Percentiles rank a stretch among this genome's conserved stretches.
Conservation (phyloP, 2,113 vertebrate species). For the Odocoileus hemionus region DNA sequence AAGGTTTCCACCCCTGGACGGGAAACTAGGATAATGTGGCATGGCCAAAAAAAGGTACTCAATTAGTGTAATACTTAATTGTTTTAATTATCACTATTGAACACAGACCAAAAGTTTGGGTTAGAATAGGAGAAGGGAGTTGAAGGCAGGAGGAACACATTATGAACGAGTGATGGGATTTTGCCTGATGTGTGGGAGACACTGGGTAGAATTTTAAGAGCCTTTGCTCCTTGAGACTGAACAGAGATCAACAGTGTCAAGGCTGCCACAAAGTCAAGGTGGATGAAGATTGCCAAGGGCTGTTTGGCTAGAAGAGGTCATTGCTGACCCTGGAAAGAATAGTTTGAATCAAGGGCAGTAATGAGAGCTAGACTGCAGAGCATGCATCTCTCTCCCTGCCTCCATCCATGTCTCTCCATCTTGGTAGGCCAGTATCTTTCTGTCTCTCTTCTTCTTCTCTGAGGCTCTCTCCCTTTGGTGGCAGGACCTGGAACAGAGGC, state of each 20-base stretch:
- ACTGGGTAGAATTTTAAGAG: not conserved
- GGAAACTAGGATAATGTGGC: not conserved
- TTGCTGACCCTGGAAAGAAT: not conserved
- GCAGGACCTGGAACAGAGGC: slow-evolving; percentile 84
- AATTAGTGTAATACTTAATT: not conserved
- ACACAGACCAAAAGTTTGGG: not conserved
- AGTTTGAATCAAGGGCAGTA: not conserved
- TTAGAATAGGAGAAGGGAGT: not conserved
- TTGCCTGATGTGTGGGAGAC: not conserved
- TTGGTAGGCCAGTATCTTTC: not conserved
- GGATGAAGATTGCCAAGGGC: not conserved
- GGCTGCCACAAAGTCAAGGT: not conserved
- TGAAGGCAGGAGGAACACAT: not conserved
- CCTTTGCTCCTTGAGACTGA: not conserved
- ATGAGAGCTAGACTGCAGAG: not conserved
- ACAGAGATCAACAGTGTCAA: not conserved
- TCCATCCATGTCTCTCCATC: not conserved
- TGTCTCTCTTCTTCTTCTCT: not conserved
- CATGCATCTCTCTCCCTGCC: not conserved
- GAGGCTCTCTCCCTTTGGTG: not conserved
- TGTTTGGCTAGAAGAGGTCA: not conserved
- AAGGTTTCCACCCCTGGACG: not conserved
- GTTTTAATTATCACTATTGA: not conserved
- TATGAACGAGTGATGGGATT: not conserved
- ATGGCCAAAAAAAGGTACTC: not conserved